Evolutionary conservation across 2,113 vertebrate species (phyloP).

Genomic region (Sylvietta virens): DNA sequence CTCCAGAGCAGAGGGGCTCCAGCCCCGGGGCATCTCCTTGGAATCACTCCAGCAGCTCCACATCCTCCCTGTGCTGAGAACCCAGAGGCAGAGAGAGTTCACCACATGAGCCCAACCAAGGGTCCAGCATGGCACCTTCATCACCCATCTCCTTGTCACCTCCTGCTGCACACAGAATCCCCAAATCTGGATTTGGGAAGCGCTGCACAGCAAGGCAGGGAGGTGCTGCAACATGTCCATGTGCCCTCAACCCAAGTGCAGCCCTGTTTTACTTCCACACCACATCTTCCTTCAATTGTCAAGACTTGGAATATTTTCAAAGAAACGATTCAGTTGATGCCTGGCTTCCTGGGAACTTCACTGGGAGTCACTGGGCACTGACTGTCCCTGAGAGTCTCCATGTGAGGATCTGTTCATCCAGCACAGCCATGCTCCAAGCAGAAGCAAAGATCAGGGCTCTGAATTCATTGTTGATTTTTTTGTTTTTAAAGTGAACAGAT

Average conservation of each 20-base stretch:
- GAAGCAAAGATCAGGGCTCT: not conserved
- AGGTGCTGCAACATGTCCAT: fast-evolving
- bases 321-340: fast-evolving
- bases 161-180: not conserved
- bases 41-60: fast-evolving
- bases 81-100: not conserved
- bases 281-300: not conserved
- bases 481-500: not conserved
- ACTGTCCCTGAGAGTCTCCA: not conserved
- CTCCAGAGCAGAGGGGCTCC: not conserved
- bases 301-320: not conserved
- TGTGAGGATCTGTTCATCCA: not conserved
- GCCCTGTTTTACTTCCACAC: not conserved
- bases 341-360: not conserved
- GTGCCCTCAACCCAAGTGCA: fast-evolving
- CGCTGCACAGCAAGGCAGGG: not conserved
- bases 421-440: fast-evolving
- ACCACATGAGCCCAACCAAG: not conserved
- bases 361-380: not conserved
- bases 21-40: not conserved
- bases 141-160: not conserved
- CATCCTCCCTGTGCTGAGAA: fast-evolving
- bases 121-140: not conserved
- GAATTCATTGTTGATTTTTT: not conserved
- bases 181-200: not conserved